A percentile compares a stretch with the other conserved stretches of the same genome.
These are phyloP conservation scores for Rutpela maculata DNA, from an alignment of 2,888 invertebrate genomes.

Conservation along the genomic window DNA sequence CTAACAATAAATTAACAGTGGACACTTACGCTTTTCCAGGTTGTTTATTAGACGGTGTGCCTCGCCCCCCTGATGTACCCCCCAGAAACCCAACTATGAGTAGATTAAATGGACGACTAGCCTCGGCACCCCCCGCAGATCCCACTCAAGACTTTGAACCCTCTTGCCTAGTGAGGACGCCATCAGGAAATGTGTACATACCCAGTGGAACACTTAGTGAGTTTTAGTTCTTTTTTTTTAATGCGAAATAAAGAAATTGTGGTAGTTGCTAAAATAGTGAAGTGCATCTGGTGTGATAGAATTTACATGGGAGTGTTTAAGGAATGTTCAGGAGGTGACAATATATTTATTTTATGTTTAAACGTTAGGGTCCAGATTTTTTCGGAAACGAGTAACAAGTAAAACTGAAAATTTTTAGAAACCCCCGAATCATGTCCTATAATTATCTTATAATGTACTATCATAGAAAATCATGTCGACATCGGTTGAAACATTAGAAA, in stretches of 20 bases:
- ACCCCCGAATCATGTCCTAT: no score
- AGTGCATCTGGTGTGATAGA: constrained; percentile 7
- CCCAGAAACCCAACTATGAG: constrained; percentile 94
- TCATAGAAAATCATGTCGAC: no score
- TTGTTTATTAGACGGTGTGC: constrained; percentile 89
- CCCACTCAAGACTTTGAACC: constrained; percentile 87
- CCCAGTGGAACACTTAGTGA: constrained; percentile 85
- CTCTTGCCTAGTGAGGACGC: constrained; percentile 92
- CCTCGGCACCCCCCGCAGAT: constrained; percentile 86
- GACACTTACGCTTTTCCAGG: constrained; percentile 76
- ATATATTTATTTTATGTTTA: neutral
- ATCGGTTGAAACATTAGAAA: no score
- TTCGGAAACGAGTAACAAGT: no score
- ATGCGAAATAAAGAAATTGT: constrained; percentile 10
- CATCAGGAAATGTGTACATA: constrained; percentile 95
- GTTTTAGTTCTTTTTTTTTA: constrained; percentile 63
- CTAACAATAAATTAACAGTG: constrained; percentile 45
- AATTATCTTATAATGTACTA: no score
- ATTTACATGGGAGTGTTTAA: constrained; percentile 10
- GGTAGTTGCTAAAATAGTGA: constrained; percentile 6
- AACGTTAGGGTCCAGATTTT: neutral
- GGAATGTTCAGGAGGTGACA: neutral
- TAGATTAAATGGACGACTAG: constrained; percentile 91
- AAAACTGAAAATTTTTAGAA: no score
- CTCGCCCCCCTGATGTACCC: constrained; percentile 90